A percentile compares a stretch with the other conserved stretches of the same genome.
Evolutionary conservation across 92 coral and sea anemone species (phyloP).

Genomic region (Chrysogorgia sp.): DNA sequence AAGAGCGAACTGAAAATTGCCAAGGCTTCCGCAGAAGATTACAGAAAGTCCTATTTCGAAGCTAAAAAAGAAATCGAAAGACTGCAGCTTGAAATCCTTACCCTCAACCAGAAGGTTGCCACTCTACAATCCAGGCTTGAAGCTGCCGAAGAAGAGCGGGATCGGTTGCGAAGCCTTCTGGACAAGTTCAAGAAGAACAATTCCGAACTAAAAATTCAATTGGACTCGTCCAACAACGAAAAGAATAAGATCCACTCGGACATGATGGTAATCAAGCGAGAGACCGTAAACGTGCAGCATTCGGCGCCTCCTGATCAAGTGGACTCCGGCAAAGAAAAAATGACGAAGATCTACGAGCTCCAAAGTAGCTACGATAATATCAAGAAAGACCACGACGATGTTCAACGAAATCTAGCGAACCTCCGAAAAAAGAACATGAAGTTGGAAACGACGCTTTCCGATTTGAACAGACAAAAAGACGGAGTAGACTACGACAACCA

Average conservation of each 20-base stretch:
- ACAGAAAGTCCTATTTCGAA: slow-evolving; percentile 65
- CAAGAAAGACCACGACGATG: slow-evolving; percentile 71
- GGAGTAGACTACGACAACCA: slow-evolving; percentile 78
- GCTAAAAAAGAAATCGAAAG: slow-evolving; percentile 84
- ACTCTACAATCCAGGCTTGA: slow-evolving; percentile 78
- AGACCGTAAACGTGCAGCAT: slow-evolving; percentile 31
- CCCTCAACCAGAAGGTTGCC: slow-evolving; percentile 71
- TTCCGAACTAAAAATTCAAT: slow-evolving; percentile 81
- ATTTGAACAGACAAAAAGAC: slow-evolving; percentile 75
- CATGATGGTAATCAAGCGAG: slow-evolving; percentile 47
- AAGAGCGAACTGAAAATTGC: slow-evolving; percentile 73
- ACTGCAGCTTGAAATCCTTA: slow-evolving; percentile 75
- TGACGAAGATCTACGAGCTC: slow-evolving; percentile 79
- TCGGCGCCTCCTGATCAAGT: slow-evolving; percentile 46
- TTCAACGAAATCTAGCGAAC: slow-evolving; percentile 69
- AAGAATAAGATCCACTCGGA: slow-evolving; percentile 82
- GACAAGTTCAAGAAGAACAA: slow-evolving; percentile 73
- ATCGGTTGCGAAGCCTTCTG: slow-evolving; percentile 75
- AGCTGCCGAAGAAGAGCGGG: slow-evolving; percentile 79
- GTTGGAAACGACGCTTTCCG: slow-evolving; percentile 68
- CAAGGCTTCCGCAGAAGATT: slow-evolving; percentile 72
- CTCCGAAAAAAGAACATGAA: slow-evolving; percentile 71
- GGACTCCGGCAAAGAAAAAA: slow-evolving; percentile 64
- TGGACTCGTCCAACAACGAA: slow-evolving; percentile 81
- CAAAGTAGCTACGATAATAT: slow-evolving; percentile 76